Percentiles rank a stretch among this genome's conserved stretches.
phyloP scores from a whole-genome alignment of 2,113 vertebrate species.

The Myodes glareolus region DNA sequence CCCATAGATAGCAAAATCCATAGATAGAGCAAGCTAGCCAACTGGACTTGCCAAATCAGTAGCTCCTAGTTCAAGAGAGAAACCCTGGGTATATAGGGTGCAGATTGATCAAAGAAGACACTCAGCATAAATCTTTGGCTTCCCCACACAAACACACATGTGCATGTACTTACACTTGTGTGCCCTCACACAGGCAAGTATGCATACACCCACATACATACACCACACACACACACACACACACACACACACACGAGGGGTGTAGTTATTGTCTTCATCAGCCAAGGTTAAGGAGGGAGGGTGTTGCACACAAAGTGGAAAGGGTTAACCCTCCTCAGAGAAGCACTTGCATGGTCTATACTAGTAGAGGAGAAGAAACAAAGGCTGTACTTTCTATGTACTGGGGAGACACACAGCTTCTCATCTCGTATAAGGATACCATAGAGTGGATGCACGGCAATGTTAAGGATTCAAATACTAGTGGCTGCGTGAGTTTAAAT shows the following conservation, averaged over 20 bases:
- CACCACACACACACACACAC: background rate
- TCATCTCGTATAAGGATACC: background rate
- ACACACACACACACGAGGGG: background rate
- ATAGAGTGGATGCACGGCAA: background rate
- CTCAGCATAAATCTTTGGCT: background rate
- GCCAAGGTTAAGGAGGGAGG: background rate
- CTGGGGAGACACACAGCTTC: background rate
- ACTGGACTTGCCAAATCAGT: background rate
- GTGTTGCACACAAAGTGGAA: background rate
- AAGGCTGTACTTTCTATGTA: background rate
- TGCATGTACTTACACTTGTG: background rate
- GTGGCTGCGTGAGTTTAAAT: background rate
- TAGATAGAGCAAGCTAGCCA: background rate
- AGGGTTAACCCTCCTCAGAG: background rate
- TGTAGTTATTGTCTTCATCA: background rate
- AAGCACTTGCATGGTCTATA: background rate
- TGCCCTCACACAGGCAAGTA: background rate
- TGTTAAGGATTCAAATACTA: background rate
- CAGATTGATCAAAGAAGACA: background rate
- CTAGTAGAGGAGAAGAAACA: background rate
- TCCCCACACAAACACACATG: background rate
- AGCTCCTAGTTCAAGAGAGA: background rate
- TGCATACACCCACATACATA: background rate
- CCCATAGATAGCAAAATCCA: too few relatives aligned
- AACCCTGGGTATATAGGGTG: background rate